Base-by-base conservation (phyloP, 2,888 invertebrate genomes). In the Pyrrhosoma nymphula region DNA sequence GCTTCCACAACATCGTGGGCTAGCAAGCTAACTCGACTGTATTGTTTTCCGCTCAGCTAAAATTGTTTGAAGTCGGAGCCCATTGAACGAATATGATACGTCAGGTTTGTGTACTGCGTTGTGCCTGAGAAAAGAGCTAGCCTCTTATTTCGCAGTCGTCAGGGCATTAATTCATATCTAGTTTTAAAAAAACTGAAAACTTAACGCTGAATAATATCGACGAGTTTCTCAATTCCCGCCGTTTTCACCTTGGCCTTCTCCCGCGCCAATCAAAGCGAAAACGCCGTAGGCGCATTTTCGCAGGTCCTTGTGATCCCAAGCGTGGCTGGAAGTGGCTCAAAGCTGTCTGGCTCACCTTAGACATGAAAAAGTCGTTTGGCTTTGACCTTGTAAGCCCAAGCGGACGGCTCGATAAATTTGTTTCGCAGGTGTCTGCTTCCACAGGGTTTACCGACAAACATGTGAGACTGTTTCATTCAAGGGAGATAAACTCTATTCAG, bases 341-440 rank as follows among this genome's bases (percentile, higher is more conserved):
- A 82, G 82, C 82, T 35, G 82, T 82, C 82, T 82, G 82, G 82
- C 82, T 82, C 82, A 82, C 82, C 82, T 82, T 82, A 82, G 82
- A 35, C 82, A 82, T 35, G 82, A 82, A 82, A 82, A 82, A 30
- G 82, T 82, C 82, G 18, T 18, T 82, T 35, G 30, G 82, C 82
- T 82, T 82, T 82, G 82, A 82, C 82, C 82, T 82, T 82, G 82
- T 82, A 30, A 30, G 35, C 30, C 16, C 16, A 16, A n/a, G 82
- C 82, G 35, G 14, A 35, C 82, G 82, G 82, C 82, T 82, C 82
- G 35, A 82, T 82, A 35, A 35, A 82, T 35, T 82, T 82, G 16
- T 35, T 35, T 82, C 35, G 82, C 82, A 35, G 82, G 12, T 82
- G 82, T 30, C 82, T 16, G 30, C 82, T 82, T 14, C 82, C 35